Conservation (phyloP, 92 coral and sea anemone genomes). For the Bergia sp. region DNA sequence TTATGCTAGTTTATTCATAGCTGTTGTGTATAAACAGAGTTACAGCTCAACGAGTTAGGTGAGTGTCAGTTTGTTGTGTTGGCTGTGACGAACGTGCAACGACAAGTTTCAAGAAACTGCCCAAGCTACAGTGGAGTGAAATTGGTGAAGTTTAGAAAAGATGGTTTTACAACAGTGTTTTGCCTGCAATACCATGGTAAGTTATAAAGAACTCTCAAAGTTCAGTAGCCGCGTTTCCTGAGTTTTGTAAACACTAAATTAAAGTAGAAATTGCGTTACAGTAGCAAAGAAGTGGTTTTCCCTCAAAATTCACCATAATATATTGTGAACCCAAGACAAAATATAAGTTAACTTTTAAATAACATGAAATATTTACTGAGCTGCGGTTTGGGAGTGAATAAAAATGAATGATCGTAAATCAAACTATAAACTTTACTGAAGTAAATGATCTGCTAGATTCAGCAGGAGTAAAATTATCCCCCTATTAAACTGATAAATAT, state of each 20-base stretch:
- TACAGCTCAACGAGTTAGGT: neutral
- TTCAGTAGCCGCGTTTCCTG: no score
- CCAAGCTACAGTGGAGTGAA: neutral
- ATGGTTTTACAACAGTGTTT: constrained; percentile 5
- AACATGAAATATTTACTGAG: no score
- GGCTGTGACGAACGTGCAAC: neutral
- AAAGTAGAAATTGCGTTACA: neutral
- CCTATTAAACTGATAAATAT: no score
- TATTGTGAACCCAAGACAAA: neutral
- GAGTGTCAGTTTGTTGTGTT: neutral
- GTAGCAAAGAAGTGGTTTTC: neutral
- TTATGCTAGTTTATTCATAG: neutral
- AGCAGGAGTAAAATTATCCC: no score
- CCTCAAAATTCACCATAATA: neutral
- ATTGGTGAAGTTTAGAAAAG: neutral
- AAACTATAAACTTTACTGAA: neutral
- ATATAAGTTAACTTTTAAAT: neutral
- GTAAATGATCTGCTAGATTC: neutral
- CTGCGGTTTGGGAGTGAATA: no score
- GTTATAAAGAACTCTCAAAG: neutral
- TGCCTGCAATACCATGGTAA: constrained; percentile 15
- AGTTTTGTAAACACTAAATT: neutral
- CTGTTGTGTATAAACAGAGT: neutral
- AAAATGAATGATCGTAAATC: neutral
- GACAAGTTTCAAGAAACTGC: neutral